A percentile compares a stretch with the other conserved stretches of the same genome.
Evolutionary conservation across 2,797 vertebrate genomes (phyloP).

Genomic region (Spizella passerina): DNA sequence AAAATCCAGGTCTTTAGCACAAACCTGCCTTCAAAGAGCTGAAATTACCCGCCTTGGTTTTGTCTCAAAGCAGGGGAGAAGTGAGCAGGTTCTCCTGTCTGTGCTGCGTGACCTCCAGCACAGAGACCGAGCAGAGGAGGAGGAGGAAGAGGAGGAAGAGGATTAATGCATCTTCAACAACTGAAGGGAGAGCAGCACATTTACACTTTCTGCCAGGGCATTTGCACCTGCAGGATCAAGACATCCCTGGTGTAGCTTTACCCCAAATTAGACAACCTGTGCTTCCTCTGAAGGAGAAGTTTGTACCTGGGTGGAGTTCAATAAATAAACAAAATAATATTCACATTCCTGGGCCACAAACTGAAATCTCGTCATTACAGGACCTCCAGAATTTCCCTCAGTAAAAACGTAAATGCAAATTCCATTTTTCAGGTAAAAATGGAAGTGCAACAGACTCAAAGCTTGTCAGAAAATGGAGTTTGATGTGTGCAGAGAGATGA

Average conservation of each 20-base stretch:
- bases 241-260: not conserved
- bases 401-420: too few species aligned
- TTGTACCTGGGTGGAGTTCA: not conserved
- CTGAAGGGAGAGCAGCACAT: not conserved
- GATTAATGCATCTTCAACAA: not conserved
- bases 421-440: not conserved
- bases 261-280: not conserved
- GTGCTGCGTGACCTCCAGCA: not conserved
- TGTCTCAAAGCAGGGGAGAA: not conserved
- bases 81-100: not conserved
- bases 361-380: not conserved
- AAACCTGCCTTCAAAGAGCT: slow-evolving; percentile 27
- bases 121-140: not conserved
- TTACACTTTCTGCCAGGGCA: not conserved
- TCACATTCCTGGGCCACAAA: not conserved
- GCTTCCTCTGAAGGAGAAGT: not conserved
- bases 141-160: not conserved
- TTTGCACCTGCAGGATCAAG: not conserved
- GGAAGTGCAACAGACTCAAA: not conserved
- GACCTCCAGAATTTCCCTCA: not conserved
- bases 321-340: not conserved
- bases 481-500: not conserved
- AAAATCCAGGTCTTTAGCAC: slow-evolving; percentile 16
- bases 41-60: not conserved
- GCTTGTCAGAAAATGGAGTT: not conserved